Percentiles rank a stretch among this genome's conserved stretches.
Evolutionary conservation across 92 coral and sea anemone species (phyloP).

Genomic region (Epizoanthus stellaris): DNA sequence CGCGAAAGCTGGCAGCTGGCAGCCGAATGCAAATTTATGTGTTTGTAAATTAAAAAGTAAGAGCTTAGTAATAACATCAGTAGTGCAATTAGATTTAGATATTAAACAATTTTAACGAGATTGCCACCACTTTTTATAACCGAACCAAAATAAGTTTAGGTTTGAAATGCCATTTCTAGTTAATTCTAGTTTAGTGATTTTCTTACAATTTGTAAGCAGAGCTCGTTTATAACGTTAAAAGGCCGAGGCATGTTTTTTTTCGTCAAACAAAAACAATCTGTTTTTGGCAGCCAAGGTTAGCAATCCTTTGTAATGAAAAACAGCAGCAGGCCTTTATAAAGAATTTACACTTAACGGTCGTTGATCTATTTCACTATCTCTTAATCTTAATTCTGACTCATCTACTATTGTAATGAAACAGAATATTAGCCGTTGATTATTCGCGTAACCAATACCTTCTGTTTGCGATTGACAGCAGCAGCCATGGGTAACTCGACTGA

Average conservation of each 20-base stretch:
- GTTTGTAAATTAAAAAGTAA: too few species aligned
- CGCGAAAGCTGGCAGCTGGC: too few species aligned
- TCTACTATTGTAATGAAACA: not conserved
- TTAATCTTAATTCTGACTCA: not conserved
- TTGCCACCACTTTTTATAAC: too few species aligned
- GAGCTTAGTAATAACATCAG: too few species aligned
- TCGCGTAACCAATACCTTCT: not conserved
- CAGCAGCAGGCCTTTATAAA: conserved; percentile 1
- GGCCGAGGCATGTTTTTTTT: not conserved
- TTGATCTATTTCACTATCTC: not conserved
- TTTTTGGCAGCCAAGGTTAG: not conserved
- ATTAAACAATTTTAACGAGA: too few species aligned
- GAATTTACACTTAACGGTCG: not conserved
- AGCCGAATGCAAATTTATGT: too few species aligned
- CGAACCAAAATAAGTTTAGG: too few species aligned
- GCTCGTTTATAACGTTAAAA: not conserved
- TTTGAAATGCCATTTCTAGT: too few species aligned
- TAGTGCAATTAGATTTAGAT: too few species aligned
- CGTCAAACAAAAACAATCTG: not conserved
- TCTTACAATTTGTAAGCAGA: too few species aligned
- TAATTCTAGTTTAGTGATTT: too few species aligned
- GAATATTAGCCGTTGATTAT: not conserved
- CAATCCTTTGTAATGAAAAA: conserved; percentile 4
- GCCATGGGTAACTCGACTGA: not conserved
- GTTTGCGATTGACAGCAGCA: not conserved